Conservation (phyloP, 2,797 vertebrate species). For the Oophaga sylvatica region DNA sequence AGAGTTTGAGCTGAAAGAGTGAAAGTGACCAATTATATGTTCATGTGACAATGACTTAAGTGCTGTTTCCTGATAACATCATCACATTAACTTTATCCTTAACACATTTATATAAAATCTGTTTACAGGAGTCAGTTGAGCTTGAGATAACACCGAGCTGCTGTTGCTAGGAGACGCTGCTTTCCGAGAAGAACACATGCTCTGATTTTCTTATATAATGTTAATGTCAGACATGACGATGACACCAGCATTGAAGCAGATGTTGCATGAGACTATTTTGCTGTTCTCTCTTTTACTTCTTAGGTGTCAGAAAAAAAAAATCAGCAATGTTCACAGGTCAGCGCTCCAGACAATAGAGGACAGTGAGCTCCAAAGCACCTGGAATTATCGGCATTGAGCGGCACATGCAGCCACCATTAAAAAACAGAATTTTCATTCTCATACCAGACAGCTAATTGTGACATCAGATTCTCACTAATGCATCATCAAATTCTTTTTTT, state of each 20-base stretch:
- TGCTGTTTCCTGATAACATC: constrained; percentile 44
- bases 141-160: constrained; percentile 10
- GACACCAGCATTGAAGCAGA: constrained; percentile 42
- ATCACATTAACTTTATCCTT: constrained; percentile 42
- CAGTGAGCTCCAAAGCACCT: background rate
- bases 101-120: constrained; percentile 52
- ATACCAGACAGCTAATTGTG: background rate
- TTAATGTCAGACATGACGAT: constrained; percentile 48
- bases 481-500: background rate
- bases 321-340: constrained; percentile 8
- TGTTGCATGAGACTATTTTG: constrained; percentile 36
- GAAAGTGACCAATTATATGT: constrained; percentile 20
- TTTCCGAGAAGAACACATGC: constrained; percentile 39
- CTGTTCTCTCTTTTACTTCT: constrained; percentile 21
- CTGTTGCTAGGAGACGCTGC: constrained; percentile 57
- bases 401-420: background rate
- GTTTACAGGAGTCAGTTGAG: constrained; percentile 34
- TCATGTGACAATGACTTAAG: constrained; percentile 39
- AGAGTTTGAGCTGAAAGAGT: constrained; percentile 3
- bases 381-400: background rate
- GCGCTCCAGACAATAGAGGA: constrained; percentile 3
- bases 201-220: constrained; percentile 43
- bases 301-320: constrained; percentile 19
- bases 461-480: background rate
- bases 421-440: background rate